A percentile compares a stretch with the other conserved stretches of the same genome.
These are phyloP conservation scores for Donacobius atricapilla DNA, from an alignment of 2,113 vertebrate genomes.

Conservation along the genomic window DNA sequence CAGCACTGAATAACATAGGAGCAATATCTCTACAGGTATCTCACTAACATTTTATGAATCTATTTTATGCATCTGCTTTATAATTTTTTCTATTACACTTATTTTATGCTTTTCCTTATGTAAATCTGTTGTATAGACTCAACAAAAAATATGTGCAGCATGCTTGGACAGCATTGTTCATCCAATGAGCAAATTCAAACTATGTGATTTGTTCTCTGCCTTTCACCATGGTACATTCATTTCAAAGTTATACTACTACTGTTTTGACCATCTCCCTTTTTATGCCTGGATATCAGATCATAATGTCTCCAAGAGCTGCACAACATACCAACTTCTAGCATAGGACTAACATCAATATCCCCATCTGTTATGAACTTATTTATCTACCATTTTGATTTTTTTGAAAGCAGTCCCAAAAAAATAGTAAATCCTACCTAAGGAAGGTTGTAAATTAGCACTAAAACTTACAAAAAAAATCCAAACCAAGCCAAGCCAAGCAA, in stretches of 20 bases:
- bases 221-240: neutral
- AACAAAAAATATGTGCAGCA: neutral
- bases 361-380: neutral
- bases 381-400: neutral
- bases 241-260: neutral
- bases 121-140: neutral
- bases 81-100: neutral
- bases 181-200: neutral
- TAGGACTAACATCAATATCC: neutral
- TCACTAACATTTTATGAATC: neutral
- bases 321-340: neutral
- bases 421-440: neutral
- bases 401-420: neutral
- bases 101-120: neutral
- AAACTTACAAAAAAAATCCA: neutral
- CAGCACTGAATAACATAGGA: neutral
- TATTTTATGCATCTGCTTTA: neutral
- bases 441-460: neutral
- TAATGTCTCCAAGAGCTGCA: neutral
- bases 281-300: neutral
- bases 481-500: neutral
- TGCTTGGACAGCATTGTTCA: neutral
- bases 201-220: neutral
- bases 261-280: neutral
- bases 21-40: neutral